Evolutionary conservation across 1,140 invertebrate species (phyloP), one percentile per base, ranked within the genome.

Genomic region (Batillaria attramentaria): DNA sequence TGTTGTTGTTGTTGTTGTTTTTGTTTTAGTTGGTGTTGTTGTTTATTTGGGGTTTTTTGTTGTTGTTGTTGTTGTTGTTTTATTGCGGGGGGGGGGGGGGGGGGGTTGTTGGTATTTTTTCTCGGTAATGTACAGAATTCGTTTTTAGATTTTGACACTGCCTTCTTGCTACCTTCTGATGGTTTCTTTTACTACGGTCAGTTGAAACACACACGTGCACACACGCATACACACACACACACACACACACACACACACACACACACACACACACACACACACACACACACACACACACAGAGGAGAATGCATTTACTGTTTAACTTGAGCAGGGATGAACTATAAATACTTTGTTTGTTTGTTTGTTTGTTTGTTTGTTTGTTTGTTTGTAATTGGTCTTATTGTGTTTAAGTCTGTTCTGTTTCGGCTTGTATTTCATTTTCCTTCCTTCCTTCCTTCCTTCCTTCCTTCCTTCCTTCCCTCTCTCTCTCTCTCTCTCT

Each of bases 231-330:
- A 66, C 62, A 66, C 62, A 33, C 66, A 41, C 66, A 42, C 37
- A 69, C 66, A 42, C 66, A 69, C 37, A n/a, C 10, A 69, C 66
- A n/a, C 35, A 41, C 37, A n/a, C 57, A 62, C 57, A 31, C 10
- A 42, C 66, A 69, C 66, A 69, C 20, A 37, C 62, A 66, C 62
- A 66, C 62, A 66, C 62, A 66, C 37, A 69, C 66, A 41, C 37
- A 69, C 39, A 69, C 39, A 69, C 37, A 69, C 39, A 69, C 66
- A 69, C 37, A 69, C 37, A 69, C 37, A 69, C 39, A 69, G 8
- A 69, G 20, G 24, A 60, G 31, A 10, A 24, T 60, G 24, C 57
- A 60, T 60, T 60, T n/a, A 60, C 57, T 8, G 4, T 60, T 20
- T 10, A 20, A 60, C 4, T 60, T 28, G 24, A 60, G 24, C 8